Conservation (phyloP, 64 coral and sea anemone species). For the Montipora efflorescens region DNA sequence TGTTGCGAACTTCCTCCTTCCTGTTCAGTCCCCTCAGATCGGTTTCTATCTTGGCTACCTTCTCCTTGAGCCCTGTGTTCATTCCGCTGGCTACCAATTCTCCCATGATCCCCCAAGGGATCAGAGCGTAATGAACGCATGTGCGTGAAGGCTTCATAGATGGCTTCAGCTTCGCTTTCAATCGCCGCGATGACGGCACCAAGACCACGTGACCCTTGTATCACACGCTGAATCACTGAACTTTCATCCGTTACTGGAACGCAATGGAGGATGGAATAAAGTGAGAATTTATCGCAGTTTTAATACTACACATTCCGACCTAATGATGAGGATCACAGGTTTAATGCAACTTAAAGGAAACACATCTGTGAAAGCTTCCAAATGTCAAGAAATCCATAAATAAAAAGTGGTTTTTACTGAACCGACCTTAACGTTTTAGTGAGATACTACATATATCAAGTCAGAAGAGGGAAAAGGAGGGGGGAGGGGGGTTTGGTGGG, state of each 20-base stretch:
- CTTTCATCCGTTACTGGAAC: conserved; percentile 56
- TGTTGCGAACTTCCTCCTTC: conserved; percentile 19
- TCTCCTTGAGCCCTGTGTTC: conserved; percentile 20
- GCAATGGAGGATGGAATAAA: not conserved
- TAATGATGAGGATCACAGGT: too few relatives aligned
- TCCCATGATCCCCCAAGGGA: conserved; percentile 22
- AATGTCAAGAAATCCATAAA: too few relatives aligned
- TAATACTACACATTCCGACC: too few relatives aligned
- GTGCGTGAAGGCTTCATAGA: conserved; percentile 92
- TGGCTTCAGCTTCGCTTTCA: conserved; percentile 90
- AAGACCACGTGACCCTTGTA: conserved; percentile 86
- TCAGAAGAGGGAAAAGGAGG: too few relatives aligned
- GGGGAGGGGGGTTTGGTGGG: too few relatives aligned
- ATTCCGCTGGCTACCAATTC: conserved; percentile 40
- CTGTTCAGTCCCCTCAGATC: conserved; percentile 30
- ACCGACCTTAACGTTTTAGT: too few relatives aligned
- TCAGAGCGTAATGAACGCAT: conserved; percentile 62
- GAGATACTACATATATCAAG: too few relatives aligned
- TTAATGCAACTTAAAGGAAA: too few relatives aligned
- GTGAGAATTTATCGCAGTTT: not conserved
- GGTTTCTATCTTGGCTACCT: not conserved
- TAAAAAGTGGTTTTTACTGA: too few relatives aligned
- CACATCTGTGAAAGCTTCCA: too few relatives aligned
- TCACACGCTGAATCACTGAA: conserved; percentile 56
- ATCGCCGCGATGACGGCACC: conserved; percentile 93